Base-by-base conservation (phyloP, 1,140 invertebrate species). In the Sarcophaga bullata region DNA sequence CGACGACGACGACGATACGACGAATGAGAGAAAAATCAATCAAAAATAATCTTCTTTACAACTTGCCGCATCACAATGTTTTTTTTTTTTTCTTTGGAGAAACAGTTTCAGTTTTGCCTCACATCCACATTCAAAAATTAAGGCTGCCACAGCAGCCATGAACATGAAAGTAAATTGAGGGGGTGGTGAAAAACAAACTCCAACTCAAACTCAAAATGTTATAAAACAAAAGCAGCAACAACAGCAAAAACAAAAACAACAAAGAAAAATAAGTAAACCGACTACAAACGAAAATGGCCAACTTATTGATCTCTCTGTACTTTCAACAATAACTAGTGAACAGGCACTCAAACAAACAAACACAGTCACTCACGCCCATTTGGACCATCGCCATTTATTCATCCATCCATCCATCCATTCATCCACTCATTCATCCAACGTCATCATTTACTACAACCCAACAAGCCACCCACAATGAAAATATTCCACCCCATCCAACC, bases 11-110 rank as follows among this genome's bases (percentile, higher is more conserved):
- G 19, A 68, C n/a, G 17, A 72, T 19, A 25, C 62, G 17, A 19
- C 17, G 17, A 72, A 17, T 50, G 47, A 72, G 17, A 47, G 73
- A 82, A 85, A 85, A 85, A 81, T 84, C 84, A 86, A 85, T 86
- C 82, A 84, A 84, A 84, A 81, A 84, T 86, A 86, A 86, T 84
- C 85, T 83, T 82, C 84, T 86, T 37, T 84, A 84, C 58, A 80
- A 82, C 76, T 73, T 52, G 37, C 80, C 62, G 62, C 81, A 48
- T 68, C 73, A 82, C 49, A 37, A 37, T 37, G 25, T 37, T 37
- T 37, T 37, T 37, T 37, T 37, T 78, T 37, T 37, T 37, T 37
- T 37, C 4, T 78, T 82, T 80, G 54, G 52, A 37, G 15, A 68
- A 11, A 58, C 75, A 78, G 75, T 78, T 78, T 78, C 75, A 78